phyloP scores from a whole-genome alignment of 2,797 vertebrate genomes.

The Parambassis ranga region DNA sequence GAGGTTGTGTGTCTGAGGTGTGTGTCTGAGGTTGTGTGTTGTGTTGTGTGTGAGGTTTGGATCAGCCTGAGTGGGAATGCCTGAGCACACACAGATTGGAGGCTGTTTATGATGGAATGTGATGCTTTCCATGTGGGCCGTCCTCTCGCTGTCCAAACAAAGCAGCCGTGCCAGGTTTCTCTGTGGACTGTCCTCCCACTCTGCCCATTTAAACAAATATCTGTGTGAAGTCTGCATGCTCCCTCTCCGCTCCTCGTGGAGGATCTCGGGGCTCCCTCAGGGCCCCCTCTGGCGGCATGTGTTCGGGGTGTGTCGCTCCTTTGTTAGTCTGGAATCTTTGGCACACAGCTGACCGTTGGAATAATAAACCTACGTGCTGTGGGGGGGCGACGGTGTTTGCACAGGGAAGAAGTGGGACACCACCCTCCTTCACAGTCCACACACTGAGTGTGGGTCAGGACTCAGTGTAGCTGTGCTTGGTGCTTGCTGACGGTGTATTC shows the following conservation, averaged over 20 bases:
- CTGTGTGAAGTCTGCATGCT: no score
- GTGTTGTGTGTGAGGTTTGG: no score
- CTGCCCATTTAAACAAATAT: constrained; percentile 28
- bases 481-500: no score
- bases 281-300: no score
- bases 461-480: no score
- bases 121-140: constrained; percentile 47
- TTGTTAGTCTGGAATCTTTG: constrained; percentile 29
- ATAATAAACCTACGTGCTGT: constrained; percentile 45
- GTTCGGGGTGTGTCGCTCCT: constrained; percentile 14
- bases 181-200: constrained; percentile 1
- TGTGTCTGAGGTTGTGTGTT: constrained; percentile 66
- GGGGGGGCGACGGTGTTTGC: constrained; percentile 47
- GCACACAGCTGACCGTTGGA: constrained; percentile 28
- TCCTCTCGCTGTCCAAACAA: constrained; percentile 38
- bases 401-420: constrained; percentile 35
- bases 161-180: constrained; percentile 21
- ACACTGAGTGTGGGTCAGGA: no score
- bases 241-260: no score
- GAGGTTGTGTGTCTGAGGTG: no score
- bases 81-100: constrained; percentile 26
- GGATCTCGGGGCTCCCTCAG: no score
- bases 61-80: constrained; percentile 34
- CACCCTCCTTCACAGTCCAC: constrained; percentile 30
- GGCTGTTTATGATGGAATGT: constrained; percentile 32